Evolutionary conservation across 2,888 invertebrate genomes (phyloP).

Genomic region (Zaprionus lineosus): DNA sequence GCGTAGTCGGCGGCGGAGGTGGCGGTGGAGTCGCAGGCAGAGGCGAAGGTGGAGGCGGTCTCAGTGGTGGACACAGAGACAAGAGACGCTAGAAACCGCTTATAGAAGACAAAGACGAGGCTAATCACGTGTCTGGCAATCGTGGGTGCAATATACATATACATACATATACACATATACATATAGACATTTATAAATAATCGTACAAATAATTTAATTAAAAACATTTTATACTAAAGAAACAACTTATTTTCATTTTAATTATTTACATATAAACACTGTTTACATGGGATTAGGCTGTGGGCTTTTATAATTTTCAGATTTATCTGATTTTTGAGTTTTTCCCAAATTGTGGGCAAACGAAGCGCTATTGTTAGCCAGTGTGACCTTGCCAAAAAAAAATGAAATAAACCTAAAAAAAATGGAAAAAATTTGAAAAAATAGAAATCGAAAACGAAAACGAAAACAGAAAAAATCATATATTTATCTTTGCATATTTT

Average conservation of each 20-base stretch:
- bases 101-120: slow-evolving; percentile 54
- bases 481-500: slow-evolving; percentile 38
- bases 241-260: slow-evolving; percentile 37
- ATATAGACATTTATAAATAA: background rate
- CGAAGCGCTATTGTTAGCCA: slow-evolving; percentile 57
- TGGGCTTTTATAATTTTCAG: slow-evolving; percentile 11
- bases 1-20: background rate
- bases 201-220: too few species aligned
- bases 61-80: background rate
- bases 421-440: too few species aligned
- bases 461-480: too few species aligned
- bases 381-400: slow-evolving; percentile 50
- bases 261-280: slow-evolving; percentile 46
- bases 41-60: background rate
- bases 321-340: slow-evolving; percentile 14
- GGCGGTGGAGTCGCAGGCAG: background rate
- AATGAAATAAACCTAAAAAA: too few species aligned
- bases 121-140: slow-evolving; percentile 69
- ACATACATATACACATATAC: slow-evolving; percentile 23
- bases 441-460: slow-evolving; percentile 11
- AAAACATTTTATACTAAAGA: too few species aligned
- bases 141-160: slow-evolving; percentile 43
- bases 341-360: slow-evolving; percentile 50
- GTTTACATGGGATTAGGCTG: slow-evolving; percentile 47
- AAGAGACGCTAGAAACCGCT: slow-evolving; percentile 37